Base-by-base conservation (phyloP, 2,888 invertebrate genomes). In the Pristionchus fissidentatus region DNA sequence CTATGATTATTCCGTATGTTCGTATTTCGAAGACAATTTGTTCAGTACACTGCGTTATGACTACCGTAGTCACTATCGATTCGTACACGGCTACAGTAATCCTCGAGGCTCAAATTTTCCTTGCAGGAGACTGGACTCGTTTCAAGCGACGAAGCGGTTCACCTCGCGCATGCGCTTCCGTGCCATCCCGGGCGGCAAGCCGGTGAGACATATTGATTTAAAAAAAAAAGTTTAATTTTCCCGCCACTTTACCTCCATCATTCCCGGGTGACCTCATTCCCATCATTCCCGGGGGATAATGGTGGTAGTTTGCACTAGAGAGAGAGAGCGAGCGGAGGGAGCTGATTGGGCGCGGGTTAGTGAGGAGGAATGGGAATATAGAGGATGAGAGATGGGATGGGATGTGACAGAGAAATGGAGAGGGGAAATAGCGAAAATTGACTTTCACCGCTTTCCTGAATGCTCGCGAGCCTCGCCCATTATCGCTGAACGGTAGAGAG, bases 101-200 rank as follows among this genome's bases (percentile, higher is more conserved):
- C 75, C 32, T 26, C 19, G 49, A 49, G 13, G n/a, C n/a, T n/a
- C n/a, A 15, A 29, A 19, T 41, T 19, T 66, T 66, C 60, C 29
- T 57, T 80, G 22, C 46, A 81, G 80, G 46, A 41, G 62, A 46
- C 62, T 81, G 15, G 83, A 86, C 32, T 13, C 57, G 52, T 49
- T 84, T 52, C 85, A 86, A 73, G 84, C 87, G n/a, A 87, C 87
- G 43, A 87, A 87, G 82, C 70, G 87, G 26, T 87, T 85, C 81
- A 87, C 86, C 2, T 15, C 43, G 32, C 43, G 86, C 49, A 85
- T 87, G 84, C 83, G 87, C 43, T 86, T 85, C 79, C 62, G 79
- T 26, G 83, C 85, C 22, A 83, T 86, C 60, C 85, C 84, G 22
- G 86, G 85, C 22, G 73, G 73, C 22, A 84, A 78, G 38, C 52